A percentile compares a stretch with the other conserved stretches of the same genome.
phyloP scores from a whole-genome alignment of 2,888 invertebrate genomes.

The Helobdella robusta region DNA sequence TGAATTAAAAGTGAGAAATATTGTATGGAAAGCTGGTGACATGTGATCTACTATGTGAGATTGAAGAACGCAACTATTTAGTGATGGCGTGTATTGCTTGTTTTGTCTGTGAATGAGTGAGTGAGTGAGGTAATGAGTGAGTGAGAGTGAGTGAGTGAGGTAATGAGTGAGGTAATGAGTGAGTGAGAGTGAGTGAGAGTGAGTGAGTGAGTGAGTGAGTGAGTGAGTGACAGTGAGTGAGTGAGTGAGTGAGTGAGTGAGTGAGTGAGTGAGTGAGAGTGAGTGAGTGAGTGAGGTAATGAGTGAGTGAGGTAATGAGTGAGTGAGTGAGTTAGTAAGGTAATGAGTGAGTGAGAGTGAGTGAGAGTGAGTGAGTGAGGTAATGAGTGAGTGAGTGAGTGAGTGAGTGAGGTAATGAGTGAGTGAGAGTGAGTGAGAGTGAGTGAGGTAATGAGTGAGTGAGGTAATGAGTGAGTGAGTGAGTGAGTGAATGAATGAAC shows the following conservation, averaged over 20 bases:
- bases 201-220: conserved; percentile 14
- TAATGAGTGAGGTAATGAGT: background rate
- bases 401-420: conserved; percentile 22
- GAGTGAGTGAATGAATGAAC: conserved; percentile 27
- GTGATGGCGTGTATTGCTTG: no score
- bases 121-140: background rate
- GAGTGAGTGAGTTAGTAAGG: conserved; percentile 18
- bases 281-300: conserved; percentile 20
- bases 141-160: conserved; percentile 2
- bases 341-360: conserved; percentile 22
- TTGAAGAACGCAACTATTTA: no score
- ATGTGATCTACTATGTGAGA: no score
- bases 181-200: background rate
- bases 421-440: conserved; percentile 24
- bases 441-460: conserved; percentile 27
- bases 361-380: conserved; percentile 19
- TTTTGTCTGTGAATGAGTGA: conserved; percentile 14
- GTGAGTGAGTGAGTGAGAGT: conserved; percentile 21
- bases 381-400: conserved; percentile 23
- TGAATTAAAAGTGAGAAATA: no score
- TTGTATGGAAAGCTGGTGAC: no score
- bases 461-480: conserved; percentile 27
- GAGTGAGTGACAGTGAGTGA: conserved; percentile 14
- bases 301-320: conserved; percentile 13
- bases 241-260: conserved; percentile 22